These are phyloP conservation scores for Cosmia trapezina DNA, from an alignment of 2,888 invertebrate species.

Conservation along the genomic window DNA sequence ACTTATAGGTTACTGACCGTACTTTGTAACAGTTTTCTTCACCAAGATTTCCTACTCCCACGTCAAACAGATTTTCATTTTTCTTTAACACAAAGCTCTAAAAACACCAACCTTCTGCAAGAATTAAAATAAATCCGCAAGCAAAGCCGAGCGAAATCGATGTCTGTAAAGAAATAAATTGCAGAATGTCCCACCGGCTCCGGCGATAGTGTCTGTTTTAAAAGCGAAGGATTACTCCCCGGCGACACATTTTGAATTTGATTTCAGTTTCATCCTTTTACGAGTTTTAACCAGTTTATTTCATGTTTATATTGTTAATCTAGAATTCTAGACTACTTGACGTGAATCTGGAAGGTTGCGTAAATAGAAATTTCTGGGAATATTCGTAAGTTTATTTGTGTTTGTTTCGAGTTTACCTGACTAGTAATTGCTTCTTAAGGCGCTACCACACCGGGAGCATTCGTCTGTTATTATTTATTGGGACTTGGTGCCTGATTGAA, in stretches of 20 bases:
- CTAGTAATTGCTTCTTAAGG: background rate
- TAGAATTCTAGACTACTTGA: conserved; percentile 16
- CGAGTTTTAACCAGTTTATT: conserved; percentile 50
- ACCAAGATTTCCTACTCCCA: background rate
- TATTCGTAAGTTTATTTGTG: conserved; percentile 12
- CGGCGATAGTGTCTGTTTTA: conserved; percentile 64
- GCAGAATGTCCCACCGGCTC: conserved; percentile 59
- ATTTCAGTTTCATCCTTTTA: conserved; percentile 64
- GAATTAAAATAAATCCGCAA: conserved; percentile 42
- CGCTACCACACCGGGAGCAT: too few species aligned
- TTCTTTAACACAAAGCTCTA: background rate
- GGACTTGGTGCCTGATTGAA: too few species aligned
- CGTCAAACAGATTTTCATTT: background rate
- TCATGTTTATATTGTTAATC: conserved; percentile 32
- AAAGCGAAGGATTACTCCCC: conserved; percentile 68
- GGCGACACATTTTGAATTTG: conserved; percentile 65
- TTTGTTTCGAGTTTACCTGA: conserved; percentile 15
- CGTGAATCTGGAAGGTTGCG: conserved; percentile 5
- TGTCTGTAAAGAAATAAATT: conserved; percentile 63
- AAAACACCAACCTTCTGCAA: background rate
- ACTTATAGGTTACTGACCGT: background rate
- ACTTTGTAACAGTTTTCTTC: background rate
- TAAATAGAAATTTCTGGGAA: conserved; percentile 7
- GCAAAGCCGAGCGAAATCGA: conserved; percentile 31
- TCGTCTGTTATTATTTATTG: too few species aligned